Percentiles rank a stretch among this genome's conserved stretches.
Evolutionary conservation across 2,888 invertebrate genomes (phyloP).

Genomic region (Pollenia angustigena): DNA sequence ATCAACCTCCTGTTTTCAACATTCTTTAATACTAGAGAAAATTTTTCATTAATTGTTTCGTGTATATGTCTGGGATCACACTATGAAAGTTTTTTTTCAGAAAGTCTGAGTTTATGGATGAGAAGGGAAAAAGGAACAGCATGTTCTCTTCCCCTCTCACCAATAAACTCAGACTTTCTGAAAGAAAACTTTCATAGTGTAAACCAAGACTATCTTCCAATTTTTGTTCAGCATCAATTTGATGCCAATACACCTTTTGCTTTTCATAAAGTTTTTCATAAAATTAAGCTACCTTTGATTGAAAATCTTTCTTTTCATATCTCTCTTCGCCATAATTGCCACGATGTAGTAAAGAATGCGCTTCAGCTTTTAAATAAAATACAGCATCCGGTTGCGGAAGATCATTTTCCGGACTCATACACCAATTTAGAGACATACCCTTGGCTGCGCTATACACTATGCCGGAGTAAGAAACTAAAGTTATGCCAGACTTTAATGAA

Average conservation of each 20-base stretch:
- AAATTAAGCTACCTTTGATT: conserved; percentile 88
- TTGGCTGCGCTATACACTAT: conserved; percentile 93
- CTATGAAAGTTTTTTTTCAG: no score
- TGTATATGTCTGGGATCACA: no score
- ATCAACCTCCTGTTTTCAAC: conserved; percentile 70
- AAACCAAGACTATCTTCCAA: no score
- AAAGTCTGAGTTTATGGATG: no score
- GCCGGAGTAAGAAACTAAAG: conserved; percentile 95
- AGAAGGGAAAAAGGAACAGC: no score
- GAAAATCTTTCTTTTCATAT: conserved; percentile 90
- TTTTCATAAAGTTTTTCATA: conserved; percentile 88
- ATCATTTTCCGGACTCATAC: conserved; percentile 93
- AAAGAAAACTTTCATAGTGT: no score
- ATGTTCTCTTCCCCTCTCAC: no score
- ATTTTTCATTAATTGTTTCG: conserved; percentile 78
- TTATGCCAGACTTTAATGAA: conserved; percentile 89
- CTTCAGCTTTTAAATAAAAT: conserved; percentile 89
- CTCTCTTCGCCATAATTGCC: conserved; percentile 93
- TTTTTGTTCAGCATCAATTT: conserved; percentile 86
- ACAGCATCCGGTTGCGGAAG: conserved; percentile 95
- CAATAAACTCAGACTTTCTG: no score
- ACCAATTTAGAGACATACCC: conserved; percentile 88
- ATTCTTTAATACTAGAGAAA: conserved; percentile 72
- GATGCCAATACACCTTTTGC: conserved; percentile 88
- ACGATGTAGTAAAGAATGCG: conserved; percentile 87